Conservation (phyloP, 2,888 invertebrate species). For the Macaria notata region DNA sequence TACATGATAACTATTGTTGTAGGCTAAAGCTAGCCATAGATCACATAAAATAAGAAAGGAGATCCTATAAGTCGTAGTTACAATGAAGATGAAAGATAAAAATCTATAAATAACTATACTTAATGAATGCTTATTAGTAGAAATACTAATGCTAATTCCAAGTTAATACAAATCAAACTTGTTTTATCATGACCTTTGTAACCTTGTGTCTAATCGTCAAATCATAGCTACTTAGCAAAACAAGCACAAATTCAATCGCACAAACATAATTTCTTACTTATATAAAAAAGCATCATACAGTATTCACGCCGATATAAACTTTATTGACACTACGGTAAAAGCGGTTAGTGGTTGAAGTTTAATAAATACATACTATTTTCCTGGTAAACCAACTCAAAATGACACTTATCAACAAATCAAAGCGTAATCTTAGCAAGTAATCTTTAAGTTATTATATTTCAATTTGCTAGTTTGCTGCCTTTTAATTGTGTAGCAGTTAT, state of each 20-base stretch:
- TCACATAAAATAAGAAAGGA: too few species aligned
- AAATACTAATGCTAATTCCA: background rate
- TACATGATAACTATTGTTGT: too few species aligned
- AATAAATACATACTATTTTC: too few species aligned
- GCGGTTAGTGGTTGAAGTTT: too few species aligned
- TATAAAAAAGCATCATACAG: too few species aligned
- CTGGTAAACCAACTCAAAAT: slow-evolving; percentile 9
- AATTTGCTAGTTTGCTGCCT: slow-evolving; percentile 22
- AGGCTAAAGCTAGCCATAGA: too few species aligned
- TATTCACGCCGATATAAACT: too few species aligned
- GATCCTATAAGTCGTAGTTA: too few species aligned
- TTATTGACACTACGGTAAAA: too few species aligned
- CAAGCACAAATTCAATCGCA: slow-evolving; percentile 26
- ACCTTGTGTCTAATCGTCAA: slow-evolving; percentile 24
- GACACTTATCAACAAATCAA: slow-evolving; percentile 27
- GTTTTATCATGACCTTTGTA: slow-evolving; percentile 19
- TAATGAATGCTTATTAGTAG: too few species aligned
- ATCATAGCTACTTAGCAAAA: slow-evolving; percentile 29
- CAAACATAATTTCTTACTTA: slow-evolving; percentile 6
- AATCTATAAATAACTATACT: too few species aligned
- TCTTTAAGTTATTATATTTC: slow-evolving; percentile 31
- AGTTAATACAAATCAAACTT: background rate
- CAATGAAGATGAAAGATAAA: too few species aligned
- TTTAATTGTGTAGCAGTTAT: slow-evolving; percentile 4
- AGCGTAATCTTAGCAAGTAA: slow-evolving; percentile 21